Evolutionary conservation across 1,140 invertebrate species (phyloP).

Genomic region (Listronotus bonariensis): DNA sequence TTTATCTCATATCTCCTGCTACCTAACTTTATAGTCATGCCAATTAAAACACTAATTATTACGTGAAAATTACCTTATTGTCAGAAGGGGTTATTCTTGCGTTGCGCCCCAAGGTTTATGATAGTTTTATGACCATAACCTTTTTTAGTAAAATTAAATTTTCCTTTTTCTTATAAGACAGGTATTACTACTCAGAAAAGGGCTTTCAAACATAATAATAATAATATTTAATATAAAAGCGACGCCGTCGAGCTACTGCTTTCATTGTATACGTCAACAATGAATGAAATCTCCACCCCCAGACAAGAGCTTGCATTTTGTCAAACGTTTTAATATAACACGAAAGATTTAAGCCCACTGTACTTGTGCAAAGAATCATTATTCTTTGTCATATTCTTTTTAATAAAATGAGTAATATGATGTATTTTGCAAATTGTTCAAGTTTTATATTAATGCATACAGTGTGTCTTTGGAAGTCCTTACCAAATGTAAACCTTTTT

Average conservation of each 20-base stretch:
- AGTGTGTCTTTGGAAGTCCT: too few relatives aligned
- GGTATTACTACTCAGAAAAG: conserved; percentile 11
- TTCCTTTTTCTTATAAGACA: background rate
- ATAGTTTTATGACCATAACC: too few relatives aligned
- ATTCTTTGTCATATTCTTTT: conserved; percentile 25
- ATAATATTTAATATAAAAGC: conserved; percentile 33
- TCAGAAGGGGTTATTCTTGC: too few relatives aligned
- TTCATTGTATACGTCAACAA: conserved; percentile 21
- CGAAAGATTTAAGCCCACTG: conserved; percentile 22
- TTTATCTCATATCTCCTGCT: too few relatives aligned
- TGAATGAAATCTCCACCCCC: conserved; percentile 23
- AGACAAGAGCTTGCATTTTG: conserved; percentile 23
- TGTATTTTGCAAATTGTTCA: background rate
- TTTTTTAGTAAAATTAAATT: too few relatives aligned
- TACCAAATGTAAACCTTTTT: too few relatives aligned
- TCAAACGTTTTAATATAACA: conserved; percentile 35
- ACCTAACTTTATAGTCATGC: too few relatives aligned
- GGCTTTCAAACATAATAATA: conserved; percentile 19
- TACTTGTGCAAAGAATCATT: conserved; percentile 25
- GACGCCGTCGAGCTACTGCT: conserved; percentile 26
- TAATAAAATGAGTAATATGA: conserved; percentile 15
- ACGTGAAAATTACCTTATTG: too few relatives aligned
- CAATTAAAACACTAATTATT: too few relatives aligned
- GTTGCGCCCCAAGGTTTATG: too few relatives aligned
- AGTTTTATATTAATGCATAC: too few relatives aligned